Conservation (phyloP, 2,888 invertebrate genomes). For the Eulithis prunata region DNA sequence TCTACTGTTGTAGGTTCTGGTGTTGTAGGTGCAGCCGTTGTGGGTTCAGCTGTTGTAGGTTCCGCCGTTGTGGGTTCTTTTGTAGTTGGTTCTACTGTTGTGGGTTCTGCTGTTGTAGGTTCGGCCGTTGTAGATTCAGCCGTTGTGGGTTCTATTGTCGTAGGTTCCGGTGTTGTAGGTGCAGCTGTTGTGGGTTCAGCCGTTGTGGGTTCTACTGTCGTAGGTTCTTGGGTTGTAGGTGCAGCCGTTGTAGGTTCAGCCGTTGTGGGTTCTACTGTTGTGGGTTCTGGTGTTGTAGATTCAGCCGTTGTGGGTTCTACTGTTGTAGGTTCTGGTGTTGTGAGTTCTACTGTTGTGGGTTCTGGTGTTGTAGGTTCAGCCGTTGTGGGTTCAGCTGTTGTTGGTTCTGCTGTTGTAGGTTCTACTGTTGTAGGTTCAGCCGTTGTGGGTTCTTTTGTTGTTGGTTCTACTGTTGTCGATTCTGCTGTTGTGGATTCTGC, state of each 20-base stretch:
- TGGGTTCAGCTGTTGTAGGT: conserved; percentile 4
- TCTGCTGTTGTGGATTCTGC: conserved; percentile 11
- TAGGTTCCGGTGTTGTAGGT: conserved; percentile 1
- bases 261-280: background rate
- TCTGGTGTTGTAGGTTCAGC: background rate
- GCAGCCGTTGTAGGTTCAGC: background rate
- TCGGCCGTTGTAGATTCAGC: conserved; percentile 7
- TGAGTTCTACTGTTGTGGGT: conserved; percentile 3
- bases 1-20: background rate
- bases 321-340: conserved; percentile 5
- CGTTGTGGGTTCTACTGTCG: conserved; percentile 1
- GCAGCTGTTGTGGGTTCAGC: background rate
- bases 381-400: background rate
- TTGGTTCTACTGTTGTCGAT: conserved; percentile 13
- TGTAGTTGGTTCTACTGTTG: conserved; percentile 11
- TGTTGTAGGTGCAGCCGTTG: conserved; percentile 11
- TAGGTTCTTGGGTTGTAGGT: background rate
- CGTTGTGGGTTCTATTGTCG: conserved; percentile 26
- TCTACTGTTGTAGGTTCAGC: conserved; percentile 4
- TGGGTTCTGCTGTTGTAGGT: conserved; percentile 15
- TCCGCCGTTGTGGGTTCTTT: conserved; percentile 7
- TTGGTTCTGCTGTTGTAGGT: background rate
- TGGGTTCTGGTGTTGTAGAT: background rate
- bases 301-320: background rate
- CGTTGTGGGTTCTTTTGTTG: conserved; percentile 17